Evolutionary conservation across 2,888 invertebrate genomes (phyloP), one percentile per base, ranked within the genome.

Genomic region (Luffia ferchaultella): DNA sequence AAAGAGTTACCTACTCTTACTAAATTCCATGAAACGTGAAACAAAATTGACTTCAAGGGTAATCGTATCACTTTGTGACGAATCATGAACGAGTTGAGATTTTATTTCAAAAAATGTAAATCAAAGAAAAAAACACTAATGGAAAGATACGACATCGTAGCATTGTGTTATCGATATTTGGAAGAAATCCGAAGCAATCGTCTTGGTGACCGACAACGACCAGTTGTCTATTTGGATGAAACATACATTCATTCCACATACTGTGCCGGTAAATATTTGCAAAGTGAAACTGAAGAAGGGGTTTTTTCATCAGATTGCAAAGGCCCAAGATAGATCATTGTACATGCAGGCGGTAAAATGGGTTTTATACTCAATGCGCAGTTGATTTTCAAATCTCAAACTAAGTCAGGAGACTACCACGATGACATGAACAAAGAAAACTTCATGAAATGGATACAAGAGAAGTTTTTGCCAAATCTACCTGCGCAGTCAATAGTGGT

Each of bases 381-480:
- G n/a, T 16, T 46, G 12, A 20, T 46, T 2, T 46, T 20, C 16
- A 46, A 18, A 20, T 46, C 46, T 20, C 20, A 46, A n/a, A 7
- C 20, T 7, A 15, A 20, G 20, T 19, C 46, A 5, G 46, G 17
- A 15, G 46, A 46, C 17, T 46, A 46, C 16, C 46, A 46, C 16
- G 45, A 45, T 18, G 46, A 46, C 46, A 57, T 57, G 54, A 58
- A 58, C 46, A 46, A 49, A 20, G 47, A 48, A 2, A 58, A 52
- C 47, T 54, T 56, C 52, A 20, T 46, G 16, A 56, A 58, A 48
- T 55, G 57, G 55, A 42, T 54, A 46, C 57, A n/a, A 17, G 42
- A 50, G 50, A 54, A 54, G 18, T 16, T 54, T n/a, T 51, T 55
- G 19, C 55, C 58, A 7, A 30, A 58, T 50, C 52, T 58, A 50